phyloP scores from a whole-genome alignment of 2,888 invertebrate genomes.

The Drosophila barbarae region DNA sequence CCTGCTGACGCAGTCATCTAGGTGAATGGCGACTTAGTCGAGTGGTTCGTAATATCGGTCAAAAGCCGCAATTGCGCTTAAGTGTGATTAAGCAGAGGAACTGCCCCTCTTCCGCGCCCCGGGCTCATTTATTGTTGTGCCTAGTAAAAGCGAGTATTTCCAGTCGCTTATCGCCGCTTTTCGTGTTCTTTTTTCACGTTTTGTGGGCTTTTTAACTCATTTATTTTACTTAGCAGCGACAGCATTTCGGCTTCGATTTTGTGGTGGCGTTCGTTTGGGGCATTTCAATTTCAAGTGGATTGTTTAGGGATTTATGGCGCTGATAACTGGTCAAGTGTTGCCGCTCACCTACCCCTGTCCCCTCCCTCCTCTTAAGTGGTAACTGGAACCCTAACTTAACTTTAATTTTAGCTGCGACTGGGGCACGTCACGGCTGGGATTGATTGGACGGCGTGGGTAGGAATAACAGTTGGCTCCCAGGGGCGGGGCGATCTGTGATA shows the following conservation, averaged over 20 bases:
- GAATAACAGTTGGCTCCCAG: conserved; percentile 15
- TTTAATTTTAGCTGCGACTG: conserved; percentile 15
- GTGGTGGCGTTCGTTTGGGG: conserved; percentile 39
- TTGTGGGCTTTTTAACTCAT: conserved; percentile 58
- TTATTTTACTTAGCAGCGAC: conserved; percentile 57
- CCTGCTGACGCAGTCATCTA: conserved; percentile 29
- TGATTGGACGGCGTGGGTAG: conserved; percentile 53
- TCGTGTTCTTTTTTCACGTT: conserved; percentile 15
- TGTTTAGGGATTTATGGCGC: conserved; percentile 68
- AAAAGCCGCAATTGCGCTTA: conserved; percentile 67
- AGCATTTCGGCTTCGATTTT: conserved; percentile 31
- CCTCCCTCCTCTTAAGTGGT: conserved; percentile 19
- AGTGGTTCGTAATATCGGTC: conserved; percentile 66
- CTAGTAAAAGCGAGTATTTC: conserved; percentile 40
- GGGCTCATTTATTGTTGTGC: conserved; percentile 27
- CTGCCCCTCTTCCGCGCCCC: background rate
- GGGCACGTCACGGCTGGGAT: conserved; percentile 62
- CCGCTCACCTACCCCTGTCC: conserved; percentile 20
- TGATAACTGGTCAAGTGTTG: conserved; percentile 70
- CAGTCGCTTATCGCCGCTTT: conserved; percentile 51
- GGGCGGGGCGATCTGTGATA: conserved; percentile 9
- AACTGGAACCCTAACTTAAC: conserved; percentile 24
- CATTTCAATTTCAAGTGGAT: conserved; percentile 63
- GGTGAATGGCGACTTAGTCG: conserved; percentile 49
- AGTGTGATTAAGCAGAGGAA: conserved; percentile 61